Evolutionary conservation across 2,888 invertebrate genomes (phyloP), one percentile per base, ranked within the genome.

Genomic region (Drosophila antonietae): DNA sequence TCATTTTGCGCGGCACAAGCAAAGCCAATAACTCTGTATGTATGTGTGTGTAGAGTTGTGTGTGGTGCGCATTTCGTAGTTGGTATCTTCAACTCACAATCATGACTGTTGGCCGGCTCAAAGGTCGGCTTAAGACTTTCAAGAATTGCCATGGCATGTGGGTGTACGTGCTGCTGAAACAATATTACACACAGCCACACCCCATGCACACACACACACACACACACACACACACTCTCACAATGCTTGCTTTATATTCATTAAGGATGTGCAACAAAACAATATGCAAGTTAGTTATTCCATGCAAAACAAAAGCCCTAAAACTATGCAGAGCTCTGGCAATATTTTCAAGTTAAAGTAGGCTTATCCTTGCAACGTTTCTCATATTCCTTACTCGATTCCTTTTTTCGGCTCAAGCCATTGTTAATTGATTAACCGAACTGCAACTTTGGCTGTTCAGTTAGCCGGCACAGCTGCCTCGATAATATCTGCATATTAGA

Each of bases 291-390:
- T 83, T 86, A 83, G 75, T 81, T 80, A 67, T 86, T 74, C 52
- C 55, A 3, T 15, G 46, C 51, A 64, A 73, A 79, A 78, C 71
- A 73, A 73, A 78, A 71, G 63, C 35, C 67, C 56, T 78, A 31
- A 15, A 69, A 72, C 80, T 61, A 64, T 73, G 55, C 52, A 57
- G 80, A 76, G 67, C 67, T 67, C 75, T 58, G 47, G 83, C 81
- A 86, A 87, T 88, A 88, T 87, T 87, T 87, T 87, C 86, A 86
- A 87, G 86, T 87, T 88, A 87, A 88, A 87, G 86, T 76, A 76
- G 86, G 88, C 83, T 87, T 88, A 87, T 84, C 87, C 87, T 65
- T 20, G 39, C 60, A 71, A 64, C 53, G 33, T 35, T 47, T 63
- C 31, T 31, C 41, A 43, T 52, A 69, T 74, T 74, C 67, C 70